These are phyloP conservation scores for Melinaea menophilus DNA, from an alignment of 2,888 invertebrate species.

Conservation along the genomic window DNA sequence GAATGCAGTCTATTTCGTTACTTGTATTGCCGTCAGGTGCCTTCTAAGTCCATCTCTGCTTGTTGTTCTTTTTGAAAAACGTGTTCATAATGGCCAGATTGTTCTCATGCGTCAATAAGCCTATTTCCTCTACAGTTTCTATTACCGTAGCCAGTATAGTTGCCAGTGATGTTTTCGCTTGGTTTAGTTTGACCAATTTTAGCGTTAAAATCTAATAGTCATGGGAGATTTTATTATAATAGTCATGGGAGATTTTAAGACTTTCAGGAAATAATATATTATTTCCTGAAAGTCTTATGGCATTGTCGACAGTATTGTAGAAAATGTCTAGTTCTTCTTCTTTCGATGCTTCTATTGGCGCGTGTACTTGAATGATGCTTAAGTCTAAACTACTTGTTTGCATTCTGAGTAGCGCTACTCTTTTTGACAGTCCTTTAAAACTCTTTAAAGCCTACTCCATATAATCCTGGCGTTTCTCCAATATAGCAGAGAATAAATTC, in stretches of 20 bases:
- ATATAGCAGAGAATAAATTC: too few relatives aligned
- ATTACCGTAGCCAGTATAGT: constrained; percentile 18
- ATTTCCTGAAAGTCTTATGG: too few relatives aligned
- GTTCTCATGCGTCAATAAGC: constrained; percentile 29
- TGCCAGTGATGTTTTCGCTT: constrained; percentile 14
- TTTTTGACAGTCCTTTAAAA: constrained; percentile 17
- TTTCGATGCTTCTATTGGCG: too few relatives aligned
- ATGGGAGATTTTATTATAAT: too few relatives aligned
- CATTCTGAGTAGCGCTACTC: constrained; percentile 25
- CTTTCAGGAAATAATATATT: too few relatives aligned
- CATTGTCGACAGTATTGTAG: too few relatives aligned
- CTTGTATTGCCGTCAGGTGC: not conserved
- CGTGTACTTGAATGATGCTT: too few relatives aligned
- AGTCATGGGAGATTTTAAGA: too few relatives aligned
- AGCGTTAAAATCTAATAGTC: too few relatives aligned
- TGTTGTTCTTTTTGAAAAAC: constrained; percentile 20
- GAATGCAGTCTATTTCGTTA: constrained; percentile 12
- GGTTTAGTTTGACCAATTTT: constrained; percentile 3
- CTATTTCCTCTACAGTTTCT: constrained; percentile 21
- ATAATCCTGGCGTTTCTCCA: too few relatives aligned
- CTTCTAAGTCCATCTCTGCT: constrained; percentile 9
- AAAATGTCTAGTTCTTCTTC: too few relatives aligned
- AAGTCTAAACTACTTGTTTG: constrained; percentile 7
- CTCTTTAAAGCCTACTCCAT: not conserved
- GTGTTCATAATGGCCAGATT: constrained; percentile 31